phyloP scores from a whole-genome alignment of 2,797 vertebrate species.

The Arnoldichthys spilopterus region DNA sequence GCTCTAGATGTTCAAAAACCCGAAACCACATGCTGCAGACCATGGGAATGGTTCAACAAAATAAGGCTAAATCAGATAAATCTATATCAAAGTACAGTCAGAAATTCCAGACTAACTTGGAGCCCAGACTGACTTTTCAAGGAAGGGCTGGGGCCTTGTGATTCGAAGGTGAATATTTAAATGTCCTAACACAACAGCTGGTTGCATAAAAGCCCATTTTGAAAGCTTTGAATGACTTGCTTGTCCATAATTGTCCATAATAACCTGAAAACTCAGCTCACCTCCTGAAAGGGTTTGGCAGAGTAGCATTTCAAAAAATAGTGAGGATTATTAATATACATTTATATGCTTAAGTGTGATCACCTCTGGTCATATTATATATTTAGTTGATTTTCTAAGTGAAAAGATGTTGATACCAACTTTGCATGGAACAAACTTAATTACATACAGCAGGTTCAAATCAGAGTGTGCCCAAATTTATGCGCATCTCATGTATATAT shows the following conservation, averaged over 20 bases:
- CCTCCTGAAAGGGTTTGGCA: neutral
- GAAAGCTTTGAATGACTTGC: neutral
- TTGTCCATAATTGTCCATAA: neutral
- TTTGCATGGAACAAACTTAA: too few relatives aligned
- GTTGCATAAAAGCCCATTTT: neutral
- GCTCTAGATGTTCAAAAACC: neutral
- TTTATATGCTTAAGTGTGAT: too few relatives aligned
- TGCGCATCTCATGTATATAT: too few relatives aligned
- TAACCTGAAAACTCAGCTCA: neutral
- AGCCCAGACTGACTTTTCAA: neutral
- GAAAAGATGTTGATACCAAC: too few relatives aligned
- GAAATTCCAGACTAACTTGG: neutral
- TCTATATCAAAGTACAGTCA: neutral
- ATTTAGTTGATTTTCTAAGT: too few relatives aligned
- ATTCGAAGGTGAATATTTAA: neutral
- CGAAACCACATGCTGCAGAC: neutral
- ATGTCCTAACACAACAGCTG: neutral
- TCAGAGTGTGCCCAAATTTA: too few relatives aligned
- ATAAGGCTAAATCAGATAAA: too few relatives aligned
- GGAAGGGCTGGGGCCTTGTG: neutral
- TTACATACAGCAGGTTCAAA: too few relatives aligned
- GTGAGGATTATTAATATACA: too few relatives aligned
- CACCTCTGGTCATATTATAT: too few relatives aligned
- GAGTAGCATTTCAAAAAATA: neutral
- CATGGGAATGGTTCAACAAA: neutral